Conservation (phyloP, 2,113 vertebrate genomes). For the Chamaea fasciata region DNA sequence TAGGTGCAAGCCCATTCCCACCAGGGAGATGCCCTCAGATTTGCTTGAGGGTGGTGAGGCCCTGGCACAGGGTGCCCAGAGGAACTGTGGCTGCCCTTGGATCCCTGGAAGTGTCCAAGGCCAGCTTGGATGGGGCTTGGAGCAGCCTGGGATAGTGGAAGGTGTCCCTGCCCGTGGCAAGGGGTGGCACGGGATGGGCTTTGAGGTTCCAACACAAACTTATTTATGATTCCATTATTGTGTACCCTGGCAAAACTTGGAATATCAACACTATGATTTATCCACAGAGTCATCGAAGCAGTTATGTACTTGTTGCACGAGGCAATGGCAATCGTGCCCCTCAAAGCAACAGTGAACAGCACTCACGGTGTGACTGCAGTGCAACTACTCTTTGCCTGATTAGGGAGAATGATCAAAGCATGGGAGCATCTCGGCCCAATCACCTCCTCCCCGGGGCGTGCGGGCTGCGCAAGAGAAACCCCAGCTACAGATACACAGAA, state of each 20-base stretch:
- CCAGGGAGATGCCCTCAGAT: neutral
- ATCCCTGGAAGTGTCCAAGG: neutral
- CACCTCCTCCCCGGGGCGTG: neutral
- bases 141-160: neutral
- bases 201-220: neutral
- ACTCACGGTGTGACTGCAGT: neutral
- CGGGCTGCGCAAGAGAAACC: neutral
- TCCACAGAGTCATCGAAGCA: neutral
- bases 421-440: neutral
- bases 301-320: neutral
- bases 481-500: neutral
- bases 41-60: accelerated
- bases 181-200: neutral
- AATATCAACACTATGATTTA: neutral
- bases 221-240: neutral
- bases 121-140: accelerated
- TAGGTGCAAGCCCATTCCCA: neutral
- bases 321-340: neutral
- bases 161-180: neutral
- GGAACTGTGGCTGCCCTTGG: neutral
- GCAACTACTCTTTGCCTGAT: neutral
- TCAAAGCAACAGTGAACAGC: neutral
- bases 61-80: neutral
- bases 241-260: neutral
- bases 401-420: neutral